Evolutionary conservation across 37 sponge, comb jelly and placozoan genomes (phyloP).

Genomic region (Mnemiopsis leidyi): DNA sequence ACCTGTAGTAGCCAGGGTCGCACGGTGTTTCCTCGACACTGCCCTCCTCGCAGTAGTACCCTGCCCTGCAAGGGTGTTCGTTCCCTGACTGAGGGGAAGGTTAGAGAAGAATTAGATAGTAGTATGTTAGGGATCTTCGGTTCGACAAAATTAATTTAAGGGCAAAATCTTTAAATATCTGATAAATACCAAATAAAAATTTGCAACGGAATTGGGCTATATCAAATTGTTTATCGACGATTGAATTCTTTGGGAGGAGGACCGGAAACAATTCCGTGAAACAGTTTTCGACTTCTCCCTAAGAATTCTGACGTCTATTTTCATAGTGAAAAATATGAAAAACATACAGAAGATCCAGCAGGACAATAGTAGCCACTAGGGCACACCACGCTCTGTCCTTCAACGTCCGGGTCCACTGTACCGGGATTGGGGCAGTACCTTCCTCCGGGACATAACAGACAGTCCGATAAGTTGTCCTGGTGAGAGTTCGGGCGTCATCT

Average conservation of each 20-base stretch:
- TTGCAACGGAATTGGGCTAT: too few relatives aligned
- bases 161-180: too few relatives aligned
- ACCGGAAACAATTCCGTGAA: too few relatives aligned
- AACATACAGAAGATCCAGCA: conserved; percentile 43
- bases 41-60: conserved; percentile 68
- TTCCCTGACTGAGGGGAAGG: not conserved
- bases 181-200: too few relatives aligned
- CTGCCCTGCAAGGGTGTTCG: conserved; percentile 57
- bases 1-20: conserved; percentile 51
- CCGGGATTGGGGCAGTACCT: conserved; percentile 34
- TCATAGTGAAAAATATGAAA: not conserved
- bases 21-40: conserved; percentile 28
- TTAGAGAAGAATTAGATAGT: too few relatives aligned
- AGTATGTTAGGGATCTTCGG: too few relatives aligned
- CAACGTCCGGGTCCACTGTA: not conserved
- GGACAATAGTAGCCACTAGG: conserved; percentile 68
- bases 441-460: conserved; percentile 22
- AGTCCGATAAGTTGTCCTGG: conserved; percentile 14
- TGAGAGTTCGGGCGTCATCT: too few relatives aligned
- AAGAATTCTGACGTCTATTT: too few relatives aligned
- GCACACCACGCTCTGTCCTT: conserved; percentile 23
- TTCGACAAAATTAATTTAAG: too few relatives aligned
- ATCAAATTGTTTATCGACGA: too few relatives aligned
- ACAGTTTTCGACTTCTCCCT: too few relatives aligned
- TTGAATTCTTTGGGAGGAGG: too few relatives aligned